Evolutionary conservation across 2,888 invertebrate genomes (phyloP), one percentile per base, ranked within the genome.

Genomic region (Ennomos fuscantarius): DNA sequence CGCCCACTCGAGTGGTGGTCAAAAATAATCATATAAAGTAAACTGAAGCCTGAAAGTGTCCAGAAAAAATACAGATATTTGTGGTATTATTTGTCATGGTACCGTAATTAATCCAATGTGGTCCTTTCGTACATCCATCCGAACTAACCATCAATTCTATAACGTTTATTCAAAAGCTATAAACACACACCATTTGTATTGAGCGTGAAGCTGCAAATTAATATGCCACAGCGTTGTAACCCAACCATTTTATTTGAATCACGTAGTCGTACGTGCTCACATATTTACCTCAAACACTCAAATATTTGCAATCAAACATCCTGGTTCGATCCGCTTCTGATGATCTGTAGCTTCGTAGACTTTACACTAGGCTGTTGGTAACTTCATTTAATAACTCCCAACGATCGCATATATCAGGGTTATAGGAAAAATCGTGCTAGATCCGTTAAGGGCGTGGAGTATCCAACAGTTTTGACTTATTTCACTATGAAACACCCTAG

Each of bases 231-330:
- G 37, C 39, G 42, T 32, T 33, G 42, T 50, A 47, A 55, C 15
- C 11, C 45, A 13, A 37, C 41, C 24, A 50, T 52, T 45, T 49
- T 56, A 49, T 62, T 59, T 40, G 49, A 56, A 56, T 60, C 63
- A 65, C 62, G 63, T 65, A 51, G 32, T 45, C 9, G 32, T 46
- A n/a, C 54, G 56, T 55, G 36, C 50, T 41, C 57, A 60, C 33
- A 66, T 57, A 63, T 60, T 60, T 57, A 62, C 51, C 40, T 55
- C 51, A 62, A 56, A 60, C 56, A 65, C 52, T 50, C 49, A 62
- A 63, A 66, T 64, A 56, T 66, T 65, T 58, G 36, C 47, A 32
- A 39, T 60, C 52, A 64, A 63, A 63, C 60, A 60, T 62, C 65
- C 68, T 59, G 56, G 55, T 50, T 45, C 8, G 42, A 37, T 40